Evolutionary conservation across 2,113 vertebrate species (phyloP), one percentile per base, ranked within the genome.

Genomic region (Galeopterus variegatus): DNA sequence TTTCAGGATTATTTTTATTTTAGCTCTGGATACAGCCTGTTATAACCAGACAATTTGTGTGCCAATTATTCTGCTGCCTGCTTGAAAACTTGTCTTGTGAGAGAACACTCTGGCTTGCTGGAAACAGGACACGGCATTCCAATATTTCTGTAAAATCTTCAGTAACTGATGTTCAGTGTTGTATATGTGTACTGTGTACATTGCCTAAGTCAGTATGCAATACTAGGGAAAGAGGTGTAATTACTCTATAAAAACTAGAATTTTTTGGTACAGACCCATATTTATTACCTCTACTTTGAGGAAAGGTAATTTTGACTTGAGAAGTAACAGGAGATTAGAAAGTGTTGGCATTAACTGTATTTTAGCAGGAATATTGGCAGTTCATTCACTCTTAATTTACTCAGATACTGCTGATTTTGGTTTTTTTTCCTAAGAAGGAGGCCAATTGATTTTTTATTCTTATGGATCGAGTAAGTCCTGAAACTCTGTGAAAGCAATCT

Each of bases 221-320:
- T 41, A 21, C 21, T 36, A 70, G 11, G 65, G 33, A 17, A 93
- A 76, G 12, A 91, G 33, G 6, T 65, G 5, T 11, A 82, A 87
- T 64, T 93, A 69, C 52, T 58, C 2, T 33, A 54, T 45, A 19
- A 64, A 88, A 89, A 21, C 31, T 79, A 13, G 15, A 58, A 56
- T 23, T 56, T 70, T 70, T 19, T 89, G 36, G 33, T 17, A 76
- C 12, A 60, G 31, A 60, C 21, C 73, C 36, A 56, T 17, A 62
- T n/a, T 60, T 80, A 72, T 36, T 65, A 54, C 58, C 48, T 67
- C 48, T 81, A 79, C 91, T 81, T 96, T 94, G 41, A 69, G 50
- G 45, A 69, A 97, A 93, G 62, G 6, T 36, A n/a, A 82, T 77
- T 96, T 86, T 85, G n/a, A 75, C n/a, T 92, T 87, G 41, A 72